These are phyloP conservation scores for Montipora efflorescens DNA, from an alignment of 64 coral and sea anemone species.

Conservation along the genomic window DNA sequence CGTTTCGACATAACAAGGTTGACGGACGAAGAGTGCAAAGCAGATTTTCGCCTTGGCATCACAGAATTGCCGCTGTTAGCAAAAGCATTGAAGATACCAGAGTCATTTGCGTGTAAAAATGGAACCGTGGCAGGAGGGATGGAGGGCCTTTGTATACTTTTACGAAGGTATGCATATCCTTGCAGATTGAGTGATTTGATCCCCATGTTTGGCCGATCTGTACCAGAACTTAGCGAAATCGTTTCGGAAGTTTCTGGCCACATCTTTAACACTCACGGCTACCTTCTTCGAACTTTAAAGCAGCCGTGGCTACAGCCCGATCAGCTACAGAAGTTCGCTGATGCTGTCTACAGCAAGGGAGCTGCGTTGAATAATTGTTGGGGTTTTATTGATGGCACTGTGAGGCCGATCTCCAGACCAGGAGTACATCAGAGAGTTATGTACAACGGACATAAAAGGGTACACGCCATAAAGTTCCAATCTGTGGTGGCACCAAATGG, in stretches of 20 bases:
- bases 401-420: too few species aligned
- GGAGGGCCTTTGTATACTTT: conserved; percentile 49
- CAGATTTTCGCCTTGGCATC: not conserved
- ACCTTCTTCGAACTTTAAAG: conserved; percentile 53
- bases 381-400: too few species aligned
- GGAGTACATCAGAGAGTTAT: too few species aligned
- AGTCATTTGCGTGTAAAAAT: not conserved
- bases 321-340: conserved; percentile 26
- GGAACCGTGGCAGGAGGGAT: conserved; percentile 2
- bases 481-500: conserved; percentile 22
- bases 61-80: too few species aligned
- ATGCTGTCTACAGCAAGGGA: conserved; percentile 9
- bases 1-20: too few species aligned
- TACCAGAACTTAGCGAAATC: conserved; percentile 59
- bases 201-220: not conserved
- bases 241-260: conserved; percentile 41
- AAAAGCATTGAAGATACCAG: too few species aligned
- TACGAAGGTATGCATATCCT: conserved; percentile 23
- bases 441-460: too few species aligned
- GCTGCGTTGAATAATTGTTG: too few species aligned
- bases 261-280: conserved; percentile 57
- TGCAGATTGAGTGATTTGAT: conserved; percentile 50
- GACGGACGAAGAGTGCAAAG: too few species aligned
- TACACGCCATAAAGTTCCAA: too few species aligned
- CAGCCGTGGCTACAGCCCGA: conserved; percentile 67